Evolutionary conservation across 2,888 invertebrate genomes (phyloP), one percentile per base, ranked within the genome.

Genomic region (Drosophila prostipennis): DNA sequence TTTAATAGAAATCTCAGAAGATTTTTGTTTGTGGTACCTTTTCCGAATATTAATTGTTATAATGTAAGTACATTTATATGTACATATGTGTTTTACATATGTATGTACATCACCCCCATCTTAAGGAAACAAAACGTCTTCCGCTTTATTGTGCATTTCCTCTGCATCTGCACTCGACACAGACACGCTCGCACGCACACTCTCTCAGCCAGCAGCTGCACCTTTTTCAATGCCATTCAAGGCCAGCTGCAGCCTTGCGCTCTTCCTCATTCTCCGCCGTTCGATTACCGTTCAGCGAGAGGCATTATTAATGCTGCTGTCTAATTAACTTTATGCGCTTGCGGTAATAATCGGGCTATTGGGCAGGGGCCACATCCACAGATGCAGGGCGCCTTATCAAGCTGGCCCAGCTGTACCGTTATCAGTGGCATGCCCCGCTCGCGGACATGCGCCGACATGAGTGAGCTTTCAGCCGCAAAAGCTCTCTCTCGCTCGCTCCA

Each of bases 391-490:
- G 32, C 49, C 72, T 85, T 82, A 85, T 82, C 86, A 80, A 56
- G 72, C 10, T 78, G 71, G 72, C 75, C 86, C 82, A 86, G 82
- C 83, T 83, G 80, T 83, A 80, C 74, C 80, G 77, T 82, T 82
- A 82, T 82, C 82, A 82, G 77, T 79, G 67, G 71, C 48, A 64
- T 60, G 26, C 45, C 13, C 46, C 65, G 58, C 54, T 45, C 55
- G n/a, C 48, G 55, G 67, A 37, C 78, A 79, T 84, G 81, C 84
- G 81, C 80, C 45, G 6, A 46, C 19, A n/a, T 0, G 56, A 6
- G 26, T 10, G 34, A 76, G 77, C 72, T 76, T 74, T 64, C 26
- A 14, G 39, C 13, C 10, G 16, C 26, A 6, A 51, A 79, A 81
- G 82, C 80, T 34, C 34, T 34, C 34, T 34, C 34, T 11, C 11